Conservation (phyloP, 2,888 invertebrate species). For the Tachina grossa region DNA sequence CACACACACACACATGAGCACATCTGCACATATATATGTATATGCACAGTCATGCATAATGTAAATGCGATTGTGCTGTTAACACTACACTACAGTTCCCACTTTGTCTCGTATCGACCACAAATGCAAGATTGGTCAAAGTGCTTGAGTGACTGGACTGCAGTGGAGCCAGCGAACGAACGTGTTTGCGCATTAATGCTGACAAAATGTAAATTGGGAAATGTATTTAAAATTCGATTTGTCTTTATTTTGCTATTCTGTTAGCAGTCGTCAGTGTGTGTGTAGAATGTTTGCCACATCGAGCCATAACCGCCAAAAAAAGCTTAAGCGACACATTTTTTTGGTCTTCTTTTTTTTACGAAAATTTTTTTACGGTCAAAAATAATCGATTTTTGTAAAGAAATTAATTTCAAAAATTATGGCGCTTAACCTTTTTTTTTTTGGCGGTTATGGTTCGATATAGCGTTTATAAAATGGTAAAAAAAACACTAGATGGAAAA, state of each 20-base stretch:
- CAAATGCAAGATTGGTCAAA: conserved; percentile 25
- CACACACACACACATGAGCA: not conserved
- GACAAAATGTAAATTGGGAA: conserved; percentile 42
- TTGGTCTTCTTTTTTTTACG: too few species aligned
- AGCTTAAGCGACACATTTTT: too few species aligned
- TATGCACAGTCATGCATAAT: not conserved
- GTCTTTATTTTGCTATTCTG: not conserved
- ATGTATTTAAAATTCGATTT: conserved; percentile 33
- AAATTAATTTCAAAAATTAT: not conserved
- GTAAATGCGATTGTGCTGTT: conserved; percentile 12
- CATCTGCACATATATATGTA: too few species aligned
- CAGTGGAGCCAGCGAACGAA: not conserved
- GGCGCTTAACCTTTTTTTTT: too few species aligned
- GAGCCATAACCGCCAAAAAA: too few species aligned
- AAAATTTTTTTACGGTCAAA: too few species aligned
- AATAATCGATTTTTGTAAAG: too few species aligned
- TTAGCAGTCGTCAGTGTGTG: not conserved
- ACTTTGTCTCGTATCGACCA: conserved; percentile 23
- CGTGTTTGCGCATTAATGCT: conserved; percentile 39
- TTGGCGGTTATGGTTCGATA: too few species aligned
- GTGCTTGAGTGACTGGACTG: conserved; percentile 6
- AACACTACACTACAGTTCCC: not conserved
- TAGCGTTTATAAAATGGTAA: not conserved
- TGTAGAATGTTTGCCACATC: not conserved
- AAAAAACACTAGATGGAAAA: not conserved